Evolutionary conservation across 2,888 invertebrate species (phyloP).

Genomic region (Drosophila lacicola): DNA sequence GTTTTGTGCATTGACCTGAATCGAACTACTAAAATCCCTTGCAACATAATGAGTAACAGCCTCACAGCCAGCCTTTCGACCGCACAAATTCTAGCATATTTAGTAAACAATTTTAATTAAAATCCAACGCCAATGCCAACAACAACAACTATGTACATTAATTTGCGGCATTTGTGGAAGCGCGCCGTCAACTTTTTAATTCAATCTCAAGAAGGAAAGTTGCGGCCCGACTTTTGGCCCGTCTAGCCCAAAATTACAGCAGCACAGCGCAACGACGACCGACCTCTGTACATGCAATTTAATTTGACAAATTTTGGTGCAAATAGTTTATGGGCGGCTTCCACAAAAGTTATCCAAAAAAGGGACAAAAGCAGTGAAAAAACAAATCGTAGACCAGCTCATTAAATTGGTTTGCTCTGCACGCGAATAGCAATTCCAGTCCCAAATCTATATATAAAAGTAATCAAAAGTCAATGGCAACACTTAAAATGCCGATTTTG

Average conservation of each 20-base stretch:
- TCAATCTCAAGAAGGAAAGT: slow-evolving; percentile 68
- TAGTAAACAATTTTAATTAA: slow-evolving; percentile 77
- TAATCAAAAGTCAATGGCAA: slow-evolving; percentile 70
- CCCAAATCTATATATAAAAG: slow-evolving; percentile 27
- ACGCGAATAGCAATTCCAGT: slow-evolving; percentile 9
- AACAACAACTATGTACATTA: slow-evolving; percentile 70
- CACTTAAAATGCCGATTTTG: slow-evolving; percentile 62
- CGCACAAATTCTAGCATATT: slow-evolving; percentile 72
- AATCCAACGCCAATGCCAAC: slow-evolving; percentile 49
- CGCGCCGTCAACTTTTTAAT: slow-evolving; percentile 74
- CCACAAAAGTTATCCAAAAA: slow-evolving; percentile 44
- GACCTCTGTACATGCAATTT: slow-evolving; percentile 71
- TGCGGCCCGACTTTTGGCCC: slow-evolving; percentile 50
- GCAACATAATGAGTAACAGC: slow-evolving; percentile 24
- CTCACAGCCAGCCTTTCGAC: slow-evolving; percentile 26
- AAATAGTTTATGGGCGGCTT: slow-evolving; percentile 65
- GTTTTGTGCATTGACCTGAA: slow-evolving; percentile 75
- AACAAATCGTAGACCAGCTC: slow-evolving; percentile 45
- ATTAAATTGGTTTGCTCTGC: slow-evolving; percentile 63
- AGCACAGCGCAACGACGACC: slow-evolving; percentile 23
- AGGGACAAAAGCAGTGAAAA: slow-evolving; percentile 9
- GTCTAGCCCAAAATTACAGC: slow-evolving; percentile 37
- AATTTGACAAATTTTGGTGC: slow-evolving; percentile 77
- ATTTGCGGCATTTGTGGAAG: slow-evolving; percentile 72
- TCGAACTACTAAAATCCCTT: slow-evolving; percentile 29